Evolutionary conservation across 2,797 vertebrate genomes (phyloP).

Genomic region (Synanceia verrucosa): DNA sequence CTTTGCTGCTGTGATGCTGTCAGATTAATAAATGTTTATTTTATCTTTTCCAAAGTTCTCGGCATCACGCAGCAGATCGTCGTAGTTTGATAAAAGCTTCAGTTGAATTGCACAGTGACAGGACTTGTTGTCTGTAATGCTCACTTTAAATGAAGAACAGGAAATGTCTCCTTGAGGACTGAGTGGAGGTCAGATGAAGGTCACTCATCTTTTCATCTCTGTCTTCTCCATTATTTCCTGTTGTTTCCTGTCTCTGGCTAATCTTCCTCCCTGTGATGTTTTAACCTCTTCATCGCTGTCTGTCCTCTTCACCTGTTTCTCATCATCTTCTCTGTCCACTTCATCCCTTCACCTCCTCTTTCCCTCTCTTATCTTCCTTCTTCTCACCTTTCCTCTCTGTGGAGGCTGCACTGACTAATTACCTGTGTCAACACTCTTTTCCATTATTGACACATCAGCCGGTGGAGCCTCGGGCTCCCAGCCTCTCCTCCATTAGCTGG

Average conservation of each 20-base stretch:
- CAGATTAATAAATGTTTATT: too few relatives aligned
- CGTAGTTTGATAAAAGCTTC: too few relatives aligned
- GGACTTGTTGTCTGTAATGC: too few relatives aligned
- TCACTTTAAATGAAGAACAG: too few relatives aligned
- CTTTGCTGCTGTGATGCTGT: too few relatives aligned
- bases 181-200: not conserved
- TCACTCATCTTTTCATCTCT: not conserved
- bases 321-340: not conserved
- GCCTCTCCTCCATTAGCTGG: constrained; percentile 38
- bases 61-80: too few relatives aligned
- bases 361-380: not conserved
- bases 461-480: constrained; percentile 20
- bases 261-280: not conserved
- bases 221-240: constrained; percentile 18
- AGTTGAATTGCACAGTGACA: too few relatives aligned
- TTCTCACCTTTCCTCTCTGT: not conserved
- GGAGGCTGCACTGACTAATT: constrained; percentile 19
- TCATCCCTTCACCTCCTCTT: not conserved
- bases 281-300: not conserved
- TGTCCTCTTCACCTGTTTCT: not conserved
- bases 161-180: not conserved
- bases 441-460: constrained; percentile 43
- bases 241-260: not conserved
- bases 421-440: constrained; percentile 29
- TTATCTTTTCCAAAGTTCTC: too few relatives aligned